phyloP scores from a whole-genome alignment of 2,797 vertebrate species.

The Triplophysa yarkandensis region DNA sequence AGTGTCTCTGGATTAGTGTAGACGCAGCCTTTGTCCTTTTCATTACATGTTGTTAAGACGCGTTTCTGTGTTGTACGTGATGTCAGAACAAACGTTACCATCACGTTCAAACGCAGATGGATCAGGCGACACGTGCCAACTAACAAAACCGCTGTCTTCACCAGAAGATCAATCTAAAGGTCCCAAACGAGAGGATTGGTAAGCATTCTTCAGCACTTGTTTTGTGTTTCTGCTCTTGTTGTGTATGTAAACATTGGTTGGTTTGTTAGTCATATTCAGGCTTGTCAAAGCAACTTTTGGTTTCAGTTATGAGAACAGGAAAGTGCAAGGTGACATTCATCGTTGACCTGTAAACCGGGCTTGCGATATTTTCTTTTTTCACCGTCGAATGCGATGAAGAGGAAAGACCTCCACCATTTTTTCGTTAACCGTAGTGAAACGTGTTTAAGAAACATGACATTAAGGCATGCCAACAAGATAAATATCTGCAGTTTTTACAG shows the following conservation, averaged over 20 bases:
- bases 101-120: background rate
- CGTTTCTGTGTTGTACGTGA: background rate
- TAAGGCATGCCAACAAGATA: conserved; percentile 29
- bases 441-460: conserved; percentile 26
- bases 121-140: background rate
- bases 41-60: background rate
- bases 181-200: background rate
- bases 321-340: conserved; percentile 17
- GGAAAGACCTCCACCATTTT: background rate
- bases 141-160: background rate
- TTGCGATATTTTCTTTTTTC: background rate
- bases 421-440: background rate
- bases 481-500: conserved; percentile 20
- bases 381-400: background rate
- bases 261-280: background rate
- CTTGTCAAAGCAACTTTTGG: background rate
- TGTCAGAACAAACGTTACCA: conserved; percentile 39
- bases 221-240: background rate
- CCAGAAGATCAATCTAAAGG: background rate
- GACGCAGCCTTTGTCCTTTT: background rate
- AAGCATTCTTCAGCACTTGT: background rate
- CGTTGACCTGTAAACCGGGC: conserved; percentile 25
- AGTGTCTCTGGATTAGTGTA: no score
- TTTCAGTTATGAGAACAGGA: background rate
- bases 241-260: conserved; percentile 2